Evolutionary conservation across 2,888 invertebrate species (phyloP), one percentile per base, ranked within the genome.

Genomic region (Drosophila basisetae): DNA sequence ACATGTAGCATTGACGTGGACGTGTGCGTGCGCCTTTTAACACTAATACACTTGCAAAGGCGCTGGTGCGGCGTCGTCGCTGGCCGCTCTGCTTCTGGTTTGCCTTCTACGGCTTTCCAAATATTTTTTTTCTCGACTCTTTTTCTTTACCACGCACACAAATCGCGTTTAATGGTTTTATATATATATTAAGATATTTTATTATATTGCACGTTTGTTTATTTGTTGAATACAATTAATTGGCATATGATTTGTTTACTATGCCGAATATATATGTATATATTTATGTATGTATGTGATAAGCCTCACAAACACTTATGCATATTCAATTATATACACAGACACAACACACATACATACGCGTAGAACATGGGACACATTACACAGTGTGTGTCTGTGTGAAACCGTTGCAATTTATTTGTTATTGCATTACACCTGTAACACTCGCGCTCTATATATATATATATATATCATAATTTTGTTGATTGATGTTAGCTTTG

Each of bases 1-100:
- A 63, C 41, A 41, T 33, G 31, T 22, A 53, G 50, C 30, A 68
- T 54, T 54, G 62, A 70, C 58, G 39, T 60, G 50, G 62, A 68
- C 54, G 39, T 60, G 59, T 60, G 58, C 66, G 61, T 66, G 56
- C 65, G 69, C 67, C 68, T 79, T 47, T 83, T 65, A 83, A 83
- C 87, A 87, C 86, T 58, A 86, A 83, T 76, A 86, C 86, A 86
- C 89, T 87, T 79, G 83, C 89, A 83, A 73, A 66, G 73, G 73
- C 71, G 64, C 71, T 80, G 71, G 80, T 78, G 71, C 83, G 69
- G 59, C 76, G 70, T 73, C 68, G 77, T 64, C 61, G 71, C 64
- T 67, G 70, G 52, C 75, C 63, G 74, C 74, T 49, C 63, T 73
- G 77, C 68, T 78, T 68, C 80, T 77, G 56, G 64, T 31, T 69